A percentile compares a stretch with the other conserved stretches of the same genome.
Evolutionary conservation across 2,113 vertebrate genomes (phyloP).

Genomic region (Macquaria ambigua): DNA sequence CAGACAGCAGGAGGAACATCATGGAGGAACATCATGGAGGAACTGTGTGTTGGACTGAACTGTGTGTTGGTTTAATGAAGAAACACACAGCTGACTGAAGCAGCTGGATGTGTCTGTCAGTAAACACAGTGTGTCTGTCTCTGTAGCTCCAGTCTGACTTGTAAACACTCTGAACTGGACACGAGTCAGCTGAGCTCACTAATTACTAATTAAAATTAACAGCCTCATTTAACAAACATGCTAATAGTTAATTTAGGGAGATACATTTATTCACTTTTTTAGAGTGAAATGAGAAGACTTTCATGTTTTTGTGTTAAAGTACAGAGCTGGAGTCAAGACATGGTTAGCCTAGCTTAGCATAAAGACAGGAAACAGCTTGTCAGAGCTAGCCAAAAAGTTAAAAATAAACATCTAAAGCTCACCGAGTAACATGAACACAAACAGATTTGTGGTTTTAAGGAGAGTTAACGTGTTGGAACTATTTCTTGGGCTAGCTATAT

Average conservation of each 20-base stretch:
- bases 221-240: background rate
- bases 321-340: background rate
- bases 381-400: no score
- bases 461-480: background rate
- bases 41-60: background rate
- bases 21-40: background rate
- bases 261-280: no score
- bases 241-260: background rate
- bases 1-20: background rate
- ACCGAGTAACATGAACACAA: background rate
- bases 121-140: background rate
- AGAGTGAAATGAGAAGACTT: background rate
- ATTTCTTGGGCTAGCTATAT: background rate
- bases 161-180: no score
- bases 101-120: background rate
- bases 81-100: background rate
- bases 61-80: background rate
- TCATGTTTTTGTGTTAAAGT: background rate
- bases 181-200: no score
- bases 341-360: constrained; percentile 14
- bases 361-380: background rate
- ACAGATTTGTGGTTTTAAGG: background rate
- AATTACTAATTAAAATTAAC: background rate
- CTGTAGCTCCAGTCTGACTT: no score
- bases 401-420: background rate